Percentiles rank a stretch among this genome's conserved stretches.
These are phyloP conservation scores for Nomada lathburiana DNA, from an alignment of 2,888 invertebrate species.

Conservation along the genomic window DNA sequence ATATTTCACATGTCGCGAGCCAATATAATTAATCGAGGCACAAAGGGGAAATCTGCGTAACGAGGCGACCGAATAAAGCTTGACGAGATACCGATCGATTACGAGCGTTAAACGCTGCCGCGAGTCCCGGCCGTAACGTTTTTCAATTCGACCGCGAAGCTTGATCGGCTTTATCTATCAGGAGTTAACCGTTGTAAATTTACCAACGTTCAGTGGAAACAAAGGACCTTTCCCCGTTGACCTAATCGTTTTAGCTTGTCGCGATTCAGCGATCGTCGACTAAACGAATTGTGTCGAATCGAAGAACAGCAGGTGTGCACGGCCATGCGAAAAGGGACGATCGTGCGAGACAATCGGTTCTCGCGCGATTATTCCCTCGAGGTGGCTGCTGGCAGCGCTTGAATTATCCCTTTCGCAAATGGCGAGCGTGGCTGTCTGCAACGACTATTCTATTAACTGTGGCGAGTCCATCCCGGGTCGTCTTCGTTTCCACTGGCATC, in stretches of 20 bases:
- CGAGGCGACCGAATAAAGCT: slow-evolving; percentile 26
- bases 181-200: slow-evolving; percentile 51
- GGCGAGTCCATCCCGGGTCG: slow-evolving; percentile 44
- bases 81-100: slow-evolving; percentile 28
- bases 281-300: slow-evolving; percentile 54
- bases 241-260: slow-evolving; percentile 55
- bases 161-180: slow-evolving; percentile 47
- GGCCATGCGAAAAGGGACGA: slow-evolving; percentile 27
- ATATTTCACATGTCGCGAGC: background rate
- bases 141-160: slow-evolving; percentile 44
- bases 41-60: slow-evolving; percentile 18
- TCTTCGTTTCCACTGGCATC: slow-evolving; percentile 56
- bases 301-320: slow-evolving; percentile 40
- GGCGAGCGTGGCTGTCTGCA: slow-evolving; percentile 42
- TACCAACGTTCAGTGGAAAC: slow-evolving; percentile 38
- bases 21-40: background rate
- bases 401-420: slow-evolving; percentile 71
- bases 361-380: slow-evolving; percentile 55
- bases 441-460: slow-evolving; percentile 74
- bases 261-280: slow-evolving; percentile 47
- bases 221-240: slow-evolving; percentile 34
- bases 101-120: background rate
- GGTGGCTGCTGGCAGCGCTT: slow-evolving; percentile 58
- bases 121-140: slow-evolving; percentile 17
- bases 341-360: slow-evolving; percentile 53